phyloP scores from a whole-genome alignment of 2,113 vertebrate genomes.

The Theristicus caerulescens region DNA sequence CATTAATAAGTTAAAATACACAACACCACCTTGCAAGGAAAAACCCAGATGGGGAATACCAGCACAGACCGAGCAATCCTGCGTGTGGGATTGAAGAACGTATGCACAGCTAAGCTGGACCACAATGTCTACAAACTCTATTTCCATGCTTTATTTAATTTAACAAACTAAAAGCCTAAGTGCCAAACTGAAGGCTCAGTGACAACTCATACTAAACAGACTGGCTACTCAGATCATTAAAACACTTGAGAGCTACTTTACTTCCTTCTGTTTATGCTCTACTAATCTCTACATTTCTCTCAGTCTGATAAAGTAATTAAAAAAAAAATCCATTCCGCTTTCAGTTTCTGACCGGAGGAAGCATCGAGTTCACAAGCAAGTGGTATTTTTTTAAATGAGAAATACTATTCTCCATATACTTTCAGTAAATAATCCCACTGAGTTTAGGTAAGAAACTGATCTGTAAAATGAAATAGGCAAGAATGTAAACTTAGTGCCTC shows the following conservation, averaged over 20 bases:
- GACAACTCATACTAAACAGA: constrained; percentile 4
- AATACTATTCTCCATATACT: background rate
- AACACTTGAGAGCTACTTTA: background rate
- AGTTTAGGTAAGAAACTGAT: background rate
- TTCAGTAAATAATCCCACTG: background rate
- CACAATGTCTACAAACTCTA: background rate
- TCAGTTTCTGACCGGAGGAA: background rate
- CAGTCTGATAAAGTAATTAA: background rate
- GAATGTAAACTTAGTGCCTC: background rate
- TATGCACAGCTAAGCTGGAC: background rate
- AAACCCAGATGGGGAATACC: background rate
- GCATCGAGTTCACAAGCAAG: background rate
- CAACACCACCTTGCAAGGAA: rapidly evolving
- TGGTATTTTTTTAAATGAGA: background rate
- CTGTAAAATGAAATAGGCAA: background rate
- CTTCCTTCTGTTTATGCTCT: constrained; percentile 8
- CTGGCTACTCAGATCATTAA: background rate
- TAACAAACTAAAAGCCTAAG: background rate
- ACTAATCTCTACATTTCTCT: constrained; percentile 5
- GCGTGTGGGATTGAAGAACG: background rate
- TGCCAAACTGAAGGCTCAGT: background rate
- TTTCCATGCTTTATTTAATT: background rate
- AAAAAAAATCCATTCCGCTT: background rate
- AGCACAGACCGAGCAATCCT: rapidly evolving
- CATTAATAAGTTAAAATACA: background rate